Evolutionary conservation across 2,888 invertebrate genomes (phyloP).

Genomic region (Xiphydria camelus): DNA sequence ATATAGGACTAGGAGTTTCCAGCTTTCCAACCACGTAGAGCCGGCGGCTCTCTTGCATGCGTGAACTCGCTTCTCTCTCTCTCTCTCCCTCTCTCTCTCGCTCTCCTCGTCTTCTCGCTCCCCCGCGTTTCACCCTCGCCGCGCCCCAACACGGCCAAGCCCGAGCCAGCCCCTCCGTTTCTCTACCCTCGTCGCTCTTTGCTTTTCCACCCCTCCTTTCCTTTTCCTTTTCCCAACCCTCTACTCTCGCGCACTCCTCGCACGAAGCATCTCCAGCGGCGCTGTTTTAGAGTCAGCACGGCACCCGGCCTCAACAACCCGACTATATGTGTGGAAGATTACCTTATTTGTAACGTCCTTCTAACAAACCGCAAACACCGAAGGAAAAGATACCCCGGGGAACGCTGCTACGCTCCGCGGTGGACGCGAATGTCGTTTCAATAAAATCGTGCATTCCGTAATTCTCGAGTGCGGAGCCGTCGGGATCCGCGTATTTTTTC

Average conservation of each 20-base stretch:
- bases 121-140: background rate
- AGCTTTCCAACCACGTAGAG: constrained; percentile 45
- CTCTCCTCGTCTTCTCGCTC: constrained; percentile 17
- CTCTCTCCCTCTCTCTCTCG: constrained; percentile 18
- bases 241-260: constrained; percentile 11
- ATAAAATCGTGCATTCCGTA: constrained; percentile 20
- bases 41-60: constrained; percentile 38
- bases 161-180: constrained; percentile 2
- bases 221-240: constrained; percentile 2
- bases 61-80: constrained; percentile 28
- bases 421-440: constrained; percentile 24
- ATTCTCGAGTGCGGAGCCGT: too few species aligned
- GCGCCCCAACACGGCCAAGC: background rate
- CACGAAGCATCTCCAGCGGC: constrained; percentile 5
- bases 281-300: constrained; percentile 48
- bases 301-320: constrained; percentile 45
- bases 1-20: constrained; percentile 31
- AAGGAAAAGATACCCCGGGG: constrained; percentile 33
- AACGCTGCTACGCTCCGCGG: constrained; percentile 13
- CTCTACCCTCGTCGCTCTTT: constrained; percentile 14
- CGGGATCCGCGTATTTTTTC: background rate
- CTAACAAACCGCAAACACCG: constrained; percentile 50
- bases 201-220: constrained; percentile 11
- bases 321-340: constrained; percentile 52
- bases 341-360: constrained; percentile 54